These are phyloP conservation scores for Gymnothorax reevesii DNA, from an alignment of 2,797 vertebrate genomes.

Conservation along the genomic window DNA sequence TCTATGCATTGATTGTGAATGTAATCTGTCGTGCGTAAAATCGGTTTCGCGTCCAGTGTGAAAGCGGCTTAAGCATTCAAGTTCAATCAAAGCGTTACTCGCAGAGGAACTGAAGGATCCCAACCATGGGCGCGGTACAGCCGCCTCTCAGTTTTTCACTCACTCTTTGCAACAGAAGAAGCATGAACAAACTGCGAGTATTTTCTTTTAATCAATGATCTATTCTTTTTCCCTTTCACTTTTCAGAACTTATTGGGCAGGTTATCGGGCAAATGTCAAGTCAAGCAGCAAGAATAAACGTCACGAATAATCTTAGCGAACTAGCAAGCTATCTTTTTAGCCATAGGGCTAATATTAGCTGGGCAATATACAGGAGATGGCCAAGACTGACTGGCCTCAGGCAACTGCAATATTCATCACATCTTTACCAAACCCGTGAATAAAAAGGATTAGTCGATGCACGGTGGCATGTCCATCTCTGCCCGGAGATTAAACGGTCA, in stretches of 20 bases:
- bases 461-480: background rate
- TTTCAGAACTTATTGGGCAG: background rate
- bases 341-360: background rate
- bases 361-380: background rate
- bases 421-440: background rate
- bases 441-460: background rate
- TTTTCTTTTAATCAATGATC: background rate
- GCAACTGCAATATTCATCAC: background rate
- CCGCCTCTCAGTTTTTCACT: background rate
- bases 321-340: background rate
- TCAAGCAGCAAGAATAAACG: background rate
- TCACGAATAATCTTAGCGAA: background rate
- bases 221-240: background rate
- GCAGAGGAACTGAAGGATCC: background rate
- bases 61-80: background rate
- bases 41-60: too few relatives aligned
- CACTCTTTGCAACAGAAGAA: background rate
- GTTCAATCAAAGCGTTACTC: background rate
- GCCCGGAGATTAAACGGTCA: background rate
- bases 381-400: background rate
- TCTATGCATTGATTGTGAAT: too few relatives aligned
- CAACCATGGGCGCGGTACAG: constrained; percentile 7
- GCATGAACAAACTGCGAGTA: background rate
- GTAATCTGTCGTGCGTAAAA: too few relatives aligned
- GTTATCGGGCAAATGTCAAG: background rate